Percentiles rank a stretch among this genome's conserved stretches.
phyloP scores from a whole-genome alignment of 2,113 vertebrate genomes.

The Miniopterus natalensis region DNA sequence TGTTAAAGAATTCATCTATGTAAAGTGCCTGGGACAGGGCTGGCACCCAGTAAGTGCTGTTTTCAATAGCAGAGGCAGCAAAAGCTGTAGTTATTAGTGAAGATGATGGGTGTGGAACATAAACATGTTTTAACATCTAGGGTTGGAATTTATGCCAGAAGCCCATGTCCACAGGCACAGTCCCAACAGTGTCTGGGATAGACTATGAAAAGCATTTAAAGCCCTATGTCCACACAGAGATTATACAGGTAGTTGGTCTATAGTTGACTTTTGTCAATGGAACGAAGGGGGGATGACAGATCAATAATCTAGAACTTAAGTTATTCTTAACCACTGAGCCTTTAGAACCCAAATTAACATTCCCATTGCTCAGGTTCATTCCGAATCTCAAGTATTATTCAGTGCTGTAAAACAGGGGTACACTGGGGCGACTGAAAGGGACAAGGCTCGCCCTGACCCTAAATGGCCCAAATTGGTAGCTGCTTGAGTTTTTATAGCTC shows the following conservation, averaged over 20 bases:
- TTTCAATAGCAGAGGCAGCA: not conserved
- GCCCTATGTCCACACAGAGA: not conserved
- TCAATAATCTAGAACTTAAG: not conserved
- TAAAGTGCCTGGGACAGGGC: not conserved
- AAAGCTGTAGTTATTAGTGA: not conserved
- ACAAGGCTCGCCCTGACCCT: not conserved
- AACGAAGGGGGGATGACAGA: not conserved
- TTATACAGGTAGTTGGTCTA: not conserved
- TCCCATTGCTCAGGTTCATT: not conserved
- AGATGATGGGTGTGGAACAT: not conserved
- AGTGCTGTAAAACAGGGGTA: not conserved
- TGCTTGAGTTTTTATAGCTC: not conserved
- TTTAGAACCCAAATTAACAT: not conserved
- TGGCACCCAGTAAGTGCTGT: not conserved
- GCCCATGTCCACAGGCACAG: not conserved
- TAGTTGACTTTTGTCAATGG: not conserved
- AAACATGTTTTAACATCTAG: not conserved
- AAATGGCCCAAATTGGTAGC: not conserved
- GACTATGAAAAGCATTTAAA: not conserved
- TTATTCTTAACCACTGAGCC: not conserved
- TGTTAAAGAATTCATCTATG: not conserved
- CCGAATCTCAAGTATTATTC: not conserved
- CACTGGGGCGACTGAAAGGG: not conserved
- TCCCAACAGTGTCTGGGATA: not conserved
- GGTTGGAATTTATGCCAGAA: not conserved